Base-by-base conservation (phyloP, 2,113 vertebrate genomes). In the Lycocorax pyrrhopterus region DNA sequence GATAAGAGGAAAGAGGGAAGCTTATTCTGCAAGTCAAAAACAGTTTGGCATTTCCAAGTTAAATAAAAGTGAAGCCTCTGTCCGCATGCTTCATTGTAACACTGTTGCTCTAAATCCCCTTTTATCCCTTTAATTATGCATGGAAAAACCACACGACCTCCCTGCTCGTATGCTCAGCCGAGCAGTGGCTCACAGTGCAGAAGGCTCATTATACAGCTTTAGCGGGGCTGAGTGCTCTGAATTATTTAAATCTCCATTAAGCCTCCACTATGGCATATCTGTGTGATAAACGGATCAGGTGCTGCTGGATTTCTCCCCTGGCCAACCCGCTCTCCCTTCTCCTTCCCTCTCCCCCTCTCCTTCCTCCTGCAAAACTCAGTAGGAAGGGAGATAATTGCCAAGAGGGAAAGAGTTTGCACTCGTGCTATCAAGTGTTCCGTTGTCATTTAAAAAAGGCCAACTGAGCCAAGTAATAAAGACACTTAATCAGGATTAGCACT, bases 201-300 rank as follows among this genome's bases (percentile, higher is more conserved):
- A 91, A 97, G 97, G 98, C 98, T 98, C 98, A 98, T 98, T 98
- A 98, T 96, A 91, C 95, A 97, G 98, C 98, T 98, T 98, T 98
- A 97, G 98, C 93, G 84, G 95, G 96, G 97, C 97, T 97, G 97
- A 98, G 97, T 96, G 96, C 96, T 97, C 97, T 99, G 98, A 99
- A 98, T 99, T 98, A 98, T 99, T 99, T 97, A 98, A 98, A 98
- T 98, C 98, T 98, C 98, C 97, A 97, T 98, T 98, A 98, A 98
- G 97, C 97, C 96, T 93, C 93, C 89, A 92, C 97, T 86, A 86
- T 93, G 96, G 97, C 98, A 96, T 83, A 98, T 98, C 98, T 98
- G 72, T 97, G 97, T 96, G 97, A 98, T 97, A 97, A 98, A 98
- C 95, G 94, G 97, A 98, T 98, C 97, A 97, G 95, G 93, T 96